Evolutionary conservation across 2,113 vertebrate genomes (phyloP).

Genomic region (Hypanus sabinus): DNA sequence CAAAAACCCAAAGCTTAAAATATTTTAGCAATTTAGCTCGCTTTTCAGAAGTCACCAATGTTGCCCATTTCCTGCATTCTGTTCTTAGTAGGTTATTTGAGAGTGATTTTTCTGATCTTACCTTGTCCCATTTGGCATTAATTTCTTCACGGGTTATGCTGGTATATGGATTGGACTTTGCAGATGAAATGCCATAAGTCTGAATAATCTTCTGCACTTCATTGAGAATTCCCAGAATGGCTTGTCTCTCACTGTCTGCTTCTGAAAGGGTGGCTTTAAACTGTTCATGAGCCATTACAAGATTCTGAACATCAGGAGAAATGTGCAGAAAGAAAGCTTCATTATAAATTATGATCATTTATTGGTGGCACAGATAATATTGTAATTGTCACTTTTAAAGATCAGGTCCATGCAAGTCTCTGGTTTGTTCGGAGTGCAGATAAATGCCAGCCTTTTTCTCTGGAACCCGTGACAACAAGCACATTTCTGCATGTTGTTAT

Average conservation of each 20-base stretch:
- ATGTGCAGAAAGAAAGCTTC: not conserved
- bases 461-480: too few relatives aligned
- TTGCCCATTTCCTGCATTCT: not conserved
- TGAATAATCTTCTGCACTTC: conserved; percentile 95
- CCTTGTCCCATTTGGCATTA: conserved; percentile 92
- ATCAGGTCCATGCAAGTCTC: too few relatives aligned
- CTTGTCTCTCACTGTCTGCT: conserved; percentile 84
- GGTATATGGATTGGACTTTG: conserved; percentile 81
- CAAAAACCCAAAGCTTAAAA: not conserved
- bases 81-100: not conserved
- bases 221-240: conserved; percentile 87
- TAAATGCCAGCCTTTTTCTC: too few relatives aligned
- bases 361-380: not conserved
- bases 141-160: conserved; percentile 79
- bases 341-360: not conserved
- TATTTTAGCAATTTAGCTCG: not conserved
- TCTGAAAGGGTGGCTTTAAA: conserved; percentile 78
- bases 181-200: conserved; percentile 81
- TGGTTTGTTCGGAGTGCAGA: too few relatives aligned
- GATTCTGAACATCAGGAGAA: conserved; percentile 58
- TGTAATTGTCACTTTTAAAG: not conserved
- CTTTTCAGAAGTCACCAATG: not conserved
- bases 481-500: not conserved
- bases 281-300: conserved; percentile 87
- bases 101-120: conserved; percentile 42